phyloP scores from a whole-genome alignment of 2,888 invertebrate genomes.

The Folsomia manolachei region DNA sequence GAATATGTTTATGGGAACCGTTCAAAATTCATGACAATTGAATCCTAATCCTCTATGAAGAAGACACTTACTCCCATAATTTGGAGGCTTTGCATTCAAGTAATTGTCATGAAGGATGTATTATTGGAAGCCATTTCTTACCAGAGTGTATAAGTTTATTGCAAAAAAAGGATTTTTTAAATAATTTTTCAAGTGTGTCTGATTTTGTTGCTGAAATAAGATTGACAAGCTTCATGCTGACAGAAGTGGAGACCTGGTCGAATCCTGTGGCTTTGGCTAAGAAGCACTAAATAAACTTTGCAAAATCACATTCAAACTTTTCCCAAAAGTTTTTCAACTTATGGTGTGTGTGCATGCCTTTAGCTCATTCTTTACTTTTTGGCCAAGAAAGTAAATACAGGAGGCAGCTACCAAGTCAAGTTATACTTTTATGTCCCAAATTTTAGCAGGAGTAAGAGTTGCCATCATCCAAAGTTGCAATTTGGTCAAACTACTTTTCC shows the following conservation, averaged over 20 bases:
- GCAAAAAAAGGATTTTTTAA: too few relatives aligned
- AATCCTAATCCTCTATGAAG: neutral
- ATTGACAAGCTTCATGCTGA: too few relatives aligned
- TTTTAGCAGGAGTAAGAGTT: neutral
- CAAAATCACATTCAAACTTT: neutral
- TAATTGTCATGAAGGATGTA: neutral
- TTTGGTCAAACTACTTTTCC: neutral
- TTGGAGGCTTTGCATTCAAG: neutral
- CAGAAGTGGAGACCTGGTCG: too few relatives aligned
- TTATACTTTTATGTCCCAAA: neutral
- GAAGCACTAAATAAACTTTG: neutral
- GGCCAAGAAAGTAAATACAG: neutral
- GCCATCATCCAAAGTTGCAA: neutral
- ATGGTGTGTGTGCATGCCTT: neutral
- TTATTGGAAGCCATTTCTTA: neutral
- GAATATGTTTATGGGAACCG: neutral
- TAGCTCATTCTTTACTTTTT: neutral
- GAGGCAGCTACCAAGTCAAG: neutral
- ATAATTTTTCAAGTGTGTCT: too few relatives aligned
- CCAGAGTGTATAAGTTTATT: too few relatives aligned
- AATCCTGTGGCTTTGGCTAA: neutral
- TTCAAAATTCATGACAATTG: neutral
- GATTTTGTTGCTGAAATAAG: too few relatives aligned
- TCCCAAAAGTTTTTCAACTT: neutral
- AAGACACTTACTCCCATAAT: too few relatives aligned